These are phyloP conservation scores for Tetragonula clypearis DNA, from an alignment of 1,140 invertebrate species.

Conservation along the genomic window DNA sequence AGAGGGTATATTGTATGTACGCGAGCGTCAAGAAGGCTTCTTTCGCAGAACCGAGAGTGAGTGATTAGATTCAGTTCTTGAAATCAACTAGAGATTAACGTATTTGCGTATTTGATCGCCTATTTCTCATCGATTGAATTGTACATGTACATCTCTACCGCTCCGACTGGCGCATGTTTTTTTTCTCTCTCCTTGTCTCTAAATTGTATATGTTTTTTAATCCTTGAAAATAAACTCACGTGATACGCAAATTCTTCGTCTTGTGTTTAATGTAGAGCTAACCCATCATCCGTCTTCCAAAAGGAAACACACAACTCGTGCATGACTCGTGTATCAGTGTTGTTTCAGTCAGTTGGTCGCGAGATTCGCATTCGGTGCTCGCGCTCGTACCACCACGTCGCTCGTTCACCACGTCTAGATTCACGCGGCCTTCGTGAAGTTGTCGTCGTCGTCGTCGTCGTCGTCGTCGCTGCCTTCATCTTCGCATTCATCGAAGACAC, in stretches of 20 bases:
- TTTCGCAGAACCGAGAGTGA: slow-evolving; percentile 95
- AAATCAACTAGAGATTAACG: slow-evolving; percentile 5
- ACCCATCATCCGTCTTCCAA: slow-evolving; percentile 20
- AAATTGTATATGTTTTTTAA: slow-evolving; percentile 52
- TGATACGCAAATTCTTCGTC: slow-evolving; percentile 44
- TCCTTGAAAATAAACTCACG: slow-evolving; percentile 51
- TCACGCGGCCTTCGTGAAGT: too few species aligned
- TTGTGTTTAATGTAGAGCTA: slow-evolving; percentile 55
- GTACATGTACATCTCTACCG: slow-evolving; percentile 37
- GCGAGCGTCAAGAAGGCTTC: slow-evolving; percentile 94
- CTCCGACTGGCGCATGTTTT: slow-evolving; percentile 45
- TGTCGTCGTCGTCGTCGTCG: too few species aligned
- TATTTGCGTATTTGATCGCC: slow-evolving; percentile 5
- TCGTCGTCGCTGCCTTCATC: background rate
- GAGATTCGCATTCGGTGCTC: background rate
- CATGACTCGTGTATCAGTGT: background rate
- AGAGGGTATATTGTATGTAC: slow-evolving; percentile 93
- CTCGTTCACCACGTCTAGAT: background rate
- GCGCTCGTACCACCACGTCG: background rate
- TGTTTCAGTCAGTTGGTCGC: background rate
- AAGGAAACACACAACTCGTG: background rate
- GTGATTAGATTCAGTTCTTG: slow-evolving; percentile 68
- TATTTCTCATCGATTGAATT: slow-evolving; percentile 9
- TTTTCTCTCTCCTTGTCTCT: slow-evolving; percentile 22
- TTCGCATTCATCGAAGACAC: too few species aligned